Evolutionary conservation across 1,140 invertebrate species (phyloP), one percentile per base, ranked within the genome.

Genomic region (Pygmarrhopalites habei): DNA sequence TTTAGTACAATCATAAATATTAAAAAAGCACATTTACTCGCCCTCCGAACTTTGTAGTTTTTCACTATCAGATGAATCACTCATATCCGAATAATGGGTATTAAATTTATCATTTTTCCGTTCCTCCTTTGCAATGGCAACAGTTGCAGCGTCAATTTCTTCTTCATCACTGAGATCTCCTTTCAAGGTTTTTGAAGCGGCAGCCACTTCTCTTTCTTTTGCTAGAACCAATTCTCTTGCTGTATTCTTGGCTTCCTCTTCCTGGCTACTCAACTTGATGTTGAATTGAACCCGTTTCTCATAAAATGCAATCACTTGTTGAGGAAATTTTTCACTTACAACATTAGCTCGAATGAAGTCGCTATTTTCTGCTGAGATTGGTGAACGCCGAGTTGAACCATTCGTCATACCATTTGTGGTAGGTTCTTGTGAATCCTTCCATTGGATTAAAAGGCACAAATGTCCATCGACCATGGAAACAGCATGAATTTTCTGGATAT

Each of bases 281-380:
- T 39, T 39, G 1, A 28, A 32, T 28, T 17, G 0, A 7, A 63
- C n/a, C 1, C 47, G 28, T 30, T 19, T n/a, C 52, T 63, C 28
- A 35, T 62, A 62, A 56, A 57, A 62, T 17, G 17, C 15, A 3
- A 62, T 56, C 5, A 62, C 35, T 30, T 56, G 10, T 32, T 62
- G 52, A 25, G 60, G 60, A 53, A 46, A 57, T 17, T 15, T 44
- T 4, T 1, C 1, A 17, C 43, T 53, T 30, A 62, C 30, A 19
- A 15, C 14, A 1, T 15, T 23, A 19, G 1, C 60, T 15, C 53
- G 26, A 12, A 62, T 43, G 1, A 58, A 39, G 2, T 30, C 29
- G 23, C 44, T 26, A 46, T 58, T 63, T 21, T 57, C 28, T 1
- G n/a, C 35, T 3, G 17, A 44, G 12, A 49, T 29, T 14, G 29